Evolutionary conservation across 2,113 vertebrate genomes (phyloP).

Genomic region (Mastomys coucha): DNA sequence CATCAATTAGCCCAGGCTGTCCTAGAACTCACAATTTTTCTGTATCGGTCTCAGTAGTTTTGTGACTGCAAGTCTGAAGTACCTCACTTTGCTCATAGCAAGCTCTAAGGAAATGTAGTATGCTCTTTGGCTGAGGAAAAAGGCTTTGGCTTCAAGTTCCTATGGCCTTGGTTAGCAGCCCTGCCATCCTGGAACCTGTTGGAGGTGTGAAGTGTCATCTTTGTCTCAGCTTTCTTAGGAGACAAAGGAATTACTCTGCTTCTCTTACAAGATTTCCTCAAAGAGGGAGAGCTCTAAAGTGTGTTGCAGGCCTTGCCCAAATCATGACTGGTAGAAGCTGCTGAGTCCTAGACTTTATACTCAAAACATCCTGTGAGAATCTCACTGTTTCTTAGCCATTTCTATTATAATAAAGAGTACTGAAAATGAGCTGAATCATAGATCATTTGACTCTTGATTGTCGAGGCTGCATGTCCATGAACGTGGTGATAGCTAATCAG

Average conservation of each 20-base stretch:
- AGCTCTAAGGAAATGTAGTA: not conserved
- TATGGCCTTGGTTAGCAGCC: too few relatives aligned
- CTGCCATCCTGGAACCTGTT: not conserved
- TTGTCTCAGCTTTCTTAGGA: not conserved
- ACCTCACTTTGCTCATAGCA: not conserved
- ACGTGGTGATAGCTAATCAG: too few relatives aligned
- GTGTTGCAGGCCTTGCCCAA: accelerated
- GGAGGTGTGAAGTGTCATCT: not conserved
- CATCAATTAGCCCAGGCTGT: not conserved
- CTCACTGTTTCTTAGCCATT: not conserved
- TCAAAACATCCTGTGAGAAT: not conserved
- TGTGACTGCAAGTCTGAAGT: not conserved
- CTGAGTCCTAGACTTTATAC: not conserved
- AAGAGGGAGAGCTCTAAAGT: not conserved
- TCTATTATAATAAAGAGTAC: not conserved
- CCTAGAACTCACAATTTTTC: not conserved
- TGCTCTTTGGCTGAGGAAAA: not conserved
- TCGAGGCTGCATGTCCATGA: accelerated
- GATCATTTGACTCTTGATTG: not conserved
- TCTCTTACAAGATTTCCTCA: not conserved
- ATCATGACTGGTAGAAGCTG: not conserved
- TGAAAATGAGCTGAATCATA: too few relatives aligned
- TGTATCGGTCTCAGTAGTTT: not conserved
- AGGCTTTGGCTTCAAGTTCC: not conserved
- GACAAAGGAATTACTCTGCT: not conserved